Conservation (phyloP, 2,797 vertebrate genomes). For the Phalloptychus januarius region DNA sequence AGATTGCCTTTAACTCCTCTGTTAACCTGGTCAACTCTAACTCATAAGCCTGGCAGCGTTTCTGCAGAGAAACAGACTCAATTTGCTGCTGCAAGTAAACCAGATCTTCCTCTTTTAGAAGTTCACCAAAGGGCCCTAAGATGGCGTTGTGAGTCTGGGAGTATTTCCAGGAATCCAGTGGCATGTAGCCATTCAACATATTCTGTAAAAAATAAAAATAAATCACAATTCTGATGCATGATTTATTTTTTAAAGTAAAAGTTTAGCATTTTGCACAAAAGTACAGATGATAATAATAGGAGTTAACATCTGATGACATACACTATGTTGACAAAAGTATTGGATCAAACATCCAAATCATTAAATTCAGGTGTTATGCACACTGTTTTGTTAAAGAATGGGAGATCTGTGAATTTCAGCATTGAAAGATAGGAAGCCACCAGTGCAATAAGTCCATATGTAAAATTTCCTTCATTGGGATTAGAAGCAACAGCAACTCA, state of each 20-base stretch:
- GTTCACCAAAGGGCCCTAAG: slow-evolving; percentile 93
- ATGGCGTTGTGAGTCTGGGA: slow-evolving; percentile 87
- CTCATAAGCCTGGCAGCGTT: slow-evolving; percentile 86
- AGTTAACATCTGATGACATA: neutral
- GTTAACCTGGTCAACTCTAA: slow-evolving; percentile 86
- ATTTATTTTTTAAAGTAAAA: neutral
- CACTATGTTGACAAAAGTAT: neutral
- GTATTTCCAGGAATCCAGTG: slow-evolving; percentile 84
- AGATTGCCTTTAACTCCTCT: slow-evolving; percentile 84
- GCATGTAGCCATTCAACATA: slow-evolving; percentile 21
- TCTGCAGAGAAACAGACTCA: slow-evolving; percentile 85
- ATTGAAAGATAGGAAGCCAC: neutral
- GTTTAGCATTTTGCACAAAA: neutral
- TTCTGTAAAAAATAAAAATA: slow-evolving; percentile 57
- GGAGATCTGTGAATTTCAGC: neutral
- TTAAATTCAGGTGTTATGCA: neutral
- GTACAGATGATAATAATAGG: neutral
- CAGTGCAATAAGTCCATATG: neutral
- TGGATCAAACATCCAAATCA: neutral
- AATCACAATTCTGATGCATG: slow-evolving; percentile 1
- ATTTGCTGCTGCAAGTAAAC: slow-evolving; percentile 89
- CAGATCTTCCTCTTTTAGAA: slow-evolving; percentile 91
- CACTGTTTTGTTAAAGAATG: neutral
- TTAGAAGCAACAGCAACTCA: neutral
- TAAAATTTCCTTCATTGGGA: neutral